Conservation (phyloP, 2,888 invertebrate species). For the Tuta absoluta region DNA sequence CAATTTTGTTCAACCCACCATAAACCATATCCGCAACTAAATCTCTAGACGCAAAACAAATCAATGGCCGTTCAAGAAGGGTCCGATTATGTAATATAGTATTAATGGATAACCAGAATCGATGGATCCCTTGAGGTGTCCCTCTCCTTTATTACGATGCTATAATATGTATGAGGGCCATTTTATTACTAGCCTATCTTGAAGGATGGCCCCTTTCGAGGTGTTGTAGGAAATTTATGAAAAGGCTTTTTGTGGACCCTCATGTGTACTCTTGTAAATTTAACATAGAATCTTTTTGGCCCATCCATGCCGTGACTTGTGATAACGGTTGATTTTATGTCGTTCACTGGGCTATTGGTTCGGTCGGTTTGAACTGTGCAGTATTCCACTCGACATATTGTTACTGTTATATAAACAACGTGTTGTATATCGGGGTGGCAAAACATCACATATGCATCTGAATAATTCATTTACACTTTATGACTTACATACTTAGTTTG, state of each 20-base stretch:
- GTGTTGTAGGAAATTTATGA: constrained; percentile 64
- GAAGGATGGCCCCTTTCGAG: constrained; percentile 57
- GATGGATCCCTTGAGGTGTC: constrained; percentile 68
- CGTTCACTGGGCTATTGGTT: not conserved
- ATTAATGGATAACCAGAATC: constrained; percentile 71
- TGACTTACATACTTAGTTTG: not conserved
- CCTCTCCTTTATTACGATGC: constrained; percentile 64
- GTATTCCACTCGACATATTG: constrained; percentile 1
- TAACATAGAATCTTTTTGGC: constrained; percentile 42
- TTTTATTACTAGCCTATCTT: constrained; percentile 71
- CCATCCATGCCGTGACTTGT: constrained; percentile 23
- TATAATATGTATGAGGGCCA: constrained; percentile 70
- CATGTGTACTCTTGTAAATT: constrained; percentile 56
- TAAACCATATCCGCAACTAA: constrained; percentile 22
- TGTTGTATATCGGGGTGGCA: not conserved
- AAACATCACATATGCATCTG: not conserved
- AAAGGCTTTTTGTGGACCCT: constrained; percentile 53
- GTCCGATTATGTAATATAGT: constrained; percentile 56
- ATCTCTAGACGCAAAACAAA: constrained; percentile 36
- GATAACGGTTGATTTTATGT: constrained; percentile 5
- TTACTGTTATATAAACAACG: not conserved
- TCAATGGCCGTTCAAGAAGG: constrained; percentile 38
- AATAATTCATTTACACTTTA: no score
- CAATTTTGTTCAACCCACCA: constrained; percentile 7
- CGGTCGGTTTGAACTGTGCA: not conserved